Evolutionary conservation across 2,797 vertebrate species (phyloP).

Genomic region (Tenualosa thibaudeaui): DNA sequence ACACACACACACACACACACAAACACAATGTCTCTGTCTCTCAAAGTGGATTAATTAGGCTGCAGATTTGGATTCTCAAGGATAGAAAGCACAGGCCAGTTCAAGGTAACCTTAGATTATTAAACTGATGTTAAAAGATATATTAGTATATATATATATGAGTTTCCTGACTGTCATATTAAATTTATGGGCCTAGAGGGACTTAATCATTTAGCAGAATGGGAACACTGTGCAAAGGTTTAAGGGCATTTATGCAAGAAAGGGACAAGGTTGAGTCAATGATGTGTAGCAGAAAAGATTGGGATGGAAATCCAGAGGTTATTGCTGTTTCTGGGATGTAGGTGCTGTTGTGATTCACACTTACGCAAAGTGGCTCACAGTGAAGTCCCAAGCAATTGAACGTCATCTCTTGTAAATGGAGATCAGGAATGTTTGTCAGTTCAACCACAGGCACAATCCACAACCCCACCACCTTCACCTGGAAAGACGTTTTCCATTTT

Average conservation of each 20-base stretch:
- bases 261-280: not conserved
- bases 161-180: constrained; percentile 1
- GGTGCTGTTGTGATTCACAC: not conserved
- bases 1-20: not conserved
- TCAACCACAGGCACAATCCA: too few relatives aligned
- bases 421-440: too few relatives aligned
- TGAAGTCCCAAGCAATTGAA: too few relatives aligned
- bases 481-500: not conserved
- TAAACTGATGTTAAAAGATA: constrained; percentile 14
- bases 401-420: too few relatives aligned
- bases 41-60: constrained; percentile 16
- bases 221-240: not conserved
- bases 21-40: not conserved
- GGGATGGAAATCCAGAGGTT: not conserved
- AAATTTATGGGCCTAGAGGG: not conserved
- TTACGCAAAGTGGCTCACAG: too few relatives aligned
- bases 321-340: not conserved
- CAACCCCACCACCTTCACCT: not conserved
- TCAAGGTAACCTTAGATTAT: constrained; percentile 24
- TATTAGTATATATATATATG: not conserved
- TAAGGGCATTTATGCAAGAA: not conserved
- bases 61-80: constrained; percentile 15
- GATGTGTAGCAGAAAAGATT: not conserved
- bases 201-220: constrained; percentile 3
- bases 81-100: constrained; percentile 9